Evolutionary conservation across 2,888 invertebrate species (phyloP).

Genomic region (Lumbricus terrestris): DNA sequence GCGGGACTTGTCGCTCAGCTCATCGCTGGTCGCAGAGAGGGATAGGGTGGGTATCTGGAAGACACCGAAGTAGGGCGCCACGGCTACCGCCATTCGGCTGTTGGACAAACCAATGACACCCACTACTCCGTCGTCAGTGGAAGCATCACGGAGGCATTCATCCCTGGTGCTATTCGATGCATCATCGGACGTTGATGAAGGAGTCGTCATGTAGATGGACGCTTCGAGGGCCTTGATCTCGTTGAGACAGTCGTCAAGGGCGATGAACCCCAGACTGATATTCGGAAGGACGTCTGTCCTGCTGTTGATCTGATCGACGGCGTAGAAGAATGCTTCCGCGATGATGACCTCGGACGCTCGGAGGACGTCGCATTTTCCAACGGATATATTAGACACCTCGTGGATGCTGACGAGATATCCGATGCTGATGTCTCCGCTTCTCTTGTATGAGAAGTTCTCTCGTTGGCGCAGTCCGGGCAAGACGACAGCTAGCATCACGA

Average conservation of each 20-base stretch:
- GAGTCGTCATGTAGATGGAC: conserved; percentile 11
- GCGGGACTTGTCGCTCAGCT: conserved; percentile 45
- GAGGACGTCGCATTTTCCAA: neutral
- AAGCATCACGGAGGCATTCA: neutral
- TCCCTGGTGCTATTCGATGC: neutral
- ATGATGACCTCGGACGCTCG: neutral
- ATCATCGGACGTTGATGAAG: neutral
- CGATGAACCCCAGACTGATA: conserved; percentile 22
- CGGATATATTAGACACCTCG: neutral
- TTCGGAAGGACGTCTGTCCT: conserved; percentile 11
- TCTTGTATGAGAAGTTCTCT: neutral
- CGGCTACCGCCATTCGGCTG: conserved; percentile 28
- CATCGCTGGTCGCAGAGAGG: conserved; percentile 45
- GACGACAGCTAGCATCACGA: neutral
- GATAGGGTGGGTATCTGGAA: conserved; percentile 64
- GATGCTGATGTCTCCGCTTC: conserved; percentile 7
- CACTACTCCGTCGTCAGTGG: conserved; percentile 17
- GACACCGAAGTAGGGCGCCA: conserved; percentile 47
- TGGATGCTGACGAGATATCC: conserved; percentile 7
- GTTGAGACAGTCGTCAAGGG: conserved; percentile 22
- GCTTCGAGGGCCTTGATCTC: conserved; percentile 13
- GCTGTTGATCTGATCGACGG: conserved; percentile 17
- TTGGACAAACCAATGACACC: conserved; percentile 30
- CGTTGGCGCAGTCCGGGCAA: neutral
- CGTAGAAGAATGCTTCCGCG: neutral